Percentiles rank a stretch among this genome's conserved stretches.
These are phyloP conservation scores for Drusus annulatus DNA, from an alignment of 1,140 invertebrate genomes.

Conservation along the genomic window DNA sequence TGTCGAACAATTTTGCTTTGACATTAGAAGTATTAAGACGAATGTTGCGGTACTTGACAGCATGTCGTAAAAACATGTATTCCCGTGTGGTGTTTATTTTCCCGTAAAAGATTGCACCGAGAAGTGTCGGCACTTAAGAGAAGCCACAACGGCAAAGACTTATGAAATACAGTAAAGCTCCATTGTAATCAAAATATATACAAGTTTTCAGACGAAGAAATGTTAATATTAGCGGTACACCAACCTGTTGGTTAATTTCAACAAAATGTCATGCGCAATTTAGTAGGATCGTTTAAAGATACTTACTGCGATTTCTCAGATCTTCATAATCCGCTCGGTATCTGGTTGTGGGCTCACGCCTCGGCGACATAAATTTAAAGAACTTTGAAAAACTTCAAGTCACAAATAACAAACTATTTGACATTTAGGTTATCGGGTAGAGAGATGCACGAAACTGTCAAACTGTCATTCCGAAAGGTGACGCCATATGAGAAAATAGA, in stretches of 20 bases:
- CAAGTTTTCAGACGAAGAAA: too few species aligned
- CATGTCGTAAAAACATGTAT: too few species aligned
- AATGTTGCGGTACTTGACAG: too few species aligned
- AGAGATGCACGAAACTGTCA: neutral
- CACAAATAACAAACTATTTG: slow-evolving; percentile 14
- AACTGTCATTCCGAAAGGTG: neutral
- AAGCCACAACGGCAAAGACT: too few species aligned
- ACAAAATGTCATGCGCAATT: slow-evolving; percentile 30
- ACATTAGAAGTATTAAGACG: too few species aligned
- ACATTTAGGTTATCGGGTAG: slow-evolving; percentile 34
- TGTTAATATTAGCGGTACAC: neutral
- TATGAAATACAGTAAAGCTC: too few species aligned
- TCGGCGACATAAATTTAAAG: slow-evolving; percentile 31
- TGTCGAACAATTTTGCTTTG: too few species aligned
- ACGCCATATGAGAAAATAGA: neutral
- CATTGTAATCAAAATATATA: too few species aligned
- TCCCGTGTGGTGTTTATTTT: too few species aligned
- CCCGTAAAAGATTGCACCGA: too few species aligned
- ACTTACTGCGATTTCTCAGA: slow-evolving; percentile 42
- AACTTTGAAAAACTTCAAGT: slow-evolving; percentile 10
- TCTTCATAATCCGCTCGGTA: slow-evolving; percentile 35
- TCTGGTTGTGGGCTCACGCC: slow-evolving; percentile 30
- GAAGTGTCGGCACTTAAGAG: too few species aligned
- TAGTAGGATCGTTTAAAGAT: slow-evolving; percentile 11
- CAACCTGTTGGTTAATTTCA: slow-evolving; percentile 36